Evolutionary conservation across 2,113 vertebrate species (phyloP).

Genomic region (Dromaius novaehollandiae): DNA sequence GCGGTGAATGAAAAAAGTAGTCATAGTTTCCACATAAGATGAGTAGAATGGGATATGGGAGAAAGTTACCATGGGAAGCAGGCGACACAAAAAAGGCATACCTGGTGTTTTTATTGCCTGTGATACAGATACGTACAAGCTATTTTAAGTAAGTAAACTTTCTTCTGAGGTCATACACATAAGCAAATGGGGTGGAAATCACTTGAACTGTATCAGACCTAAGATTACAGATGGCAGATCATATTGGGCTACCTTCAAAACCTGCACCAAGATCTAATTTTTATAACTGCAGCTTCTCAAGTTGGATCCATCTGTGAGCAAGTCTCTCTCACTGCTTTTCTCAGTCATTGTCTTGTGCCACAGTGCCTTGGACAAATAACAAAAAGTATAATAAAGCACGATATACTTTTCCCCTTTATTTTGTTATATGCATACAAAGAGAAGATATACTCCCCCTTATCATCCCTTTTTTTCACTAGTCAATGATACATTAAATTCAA

Average conservation of each 20-base stretch:
- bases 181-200: neutral
- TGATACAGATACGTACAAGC: neutral
- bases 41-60: neutral
- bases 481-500: neutral
- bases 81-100: neutral
- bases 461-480: neutral
- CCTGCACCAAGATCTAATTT: neutral
- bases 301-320: neutral
- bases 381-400: neutral
- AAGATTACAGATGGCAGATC: neutral
- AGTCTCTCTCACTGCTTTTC: neutral
- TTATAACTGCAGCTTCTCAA: neutral
- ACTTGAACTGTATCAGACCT: neutral
- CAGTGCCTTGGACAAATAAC: neutral
- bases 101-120: rapidly evolving
- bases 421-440: neutral
- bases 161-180: neutral
- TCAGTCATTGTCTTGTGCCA: neutral
- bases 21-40: neutral
- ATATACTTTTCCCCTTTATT: neutral
- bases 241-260: neutral
- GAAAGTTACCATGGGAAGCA: neutral
- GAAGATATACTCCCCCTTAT: neutral
- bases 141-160: neutral
- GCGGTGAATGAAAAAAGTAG: neutral